Base-by-base conservation (phyloP, 2,888 invertebrate species). In the Andrena camellia region DNA sequence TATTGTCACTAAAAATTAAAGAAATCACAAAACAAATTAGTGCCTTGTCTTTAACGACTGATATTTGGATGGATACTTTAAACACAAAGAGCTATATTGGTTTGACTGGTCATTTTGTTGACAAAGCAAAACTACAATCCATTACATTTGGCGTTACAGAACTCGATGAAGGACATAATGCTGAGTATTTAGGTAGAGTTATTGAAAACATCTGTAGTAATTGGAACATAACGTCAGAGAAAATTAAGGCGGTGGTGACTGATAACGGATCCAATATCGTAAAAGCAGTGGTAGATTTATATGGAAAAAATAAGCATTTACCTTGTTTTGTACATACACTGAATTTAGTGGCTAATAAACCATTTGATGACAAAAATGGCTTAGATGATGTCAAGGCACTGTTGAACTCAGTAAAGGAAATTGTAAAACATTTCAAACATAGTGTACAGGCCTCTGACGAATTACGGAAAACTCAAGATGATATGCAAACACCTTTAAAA, bases 51-150 rank as follows among this genome's bases (percentile, higher is more conserved):
- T 42, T 42, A 42, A 42, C 42, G 7, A 42, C 42, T 23, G 64
- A 59, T 70, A 70, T 64, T 20, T 64, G 42, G 42, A 64, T 20
- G 8, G 64, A 64, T 57, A 64, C 23, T 66, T 66, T 66, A 26
- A 48, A 42, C 20, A 50, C 66, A 6, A 66, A 66, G 23, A 5
- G 42, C n/a, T n/a, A n/a, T n/a, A n/a, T 42, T 42, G 42, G 48
- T 48, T 48, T 48, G 48, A 48, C 13, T 48, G 13, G 48, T 17
- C 48, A 48, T 48, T 48, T 48, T 48, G 17, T 48, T 48, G 48
- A 48, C 2, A 17, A 48, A 8, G 48, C 10, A 29, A 48, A 48
- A 17, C 29, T 66, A 13, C 20, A 10, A 26, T 50, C 66, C 17
- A 17, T 48, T 10, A 66, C 48, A 48, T 48, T 66, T 64, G 64